Base-by-base conservation (phyloP, 2,888 invertebrate species). In the Drosophila mercatorum region DNA sequence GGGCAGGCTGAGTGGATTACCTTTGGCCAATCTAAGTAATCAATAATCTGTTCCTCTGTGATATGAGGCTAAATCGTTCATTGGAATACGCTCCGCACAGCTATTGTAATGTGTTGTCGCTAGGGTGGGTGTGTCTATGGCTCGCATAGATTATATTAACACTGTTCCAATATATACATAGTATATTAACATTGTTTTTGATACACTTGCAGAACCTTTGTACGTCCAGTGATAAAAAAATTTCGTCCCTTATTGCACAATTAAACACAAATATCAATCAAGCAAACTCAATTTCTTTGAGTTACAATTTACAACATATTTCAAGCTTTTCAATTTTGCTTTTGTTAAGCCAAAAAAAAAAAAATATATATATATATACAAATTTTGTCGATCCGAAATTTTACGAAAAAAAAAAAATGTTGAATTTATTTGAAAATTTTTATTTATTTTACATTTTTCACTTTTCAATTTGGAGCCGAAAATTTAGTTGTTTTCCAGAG, bases 401-500 rank as follows among this genome's bases (percentile, higher is more conserved):
- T n/a, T 5, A 14, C 22, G 52, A 22, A 38, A 26, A 36, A 17
- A 17, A 34, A n/a, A 38, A 26, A 12, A 6, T 22, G 31, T 2
- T 6, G 2, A 22, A 11, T 22, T 5, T 46, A 6, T 14, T 7
- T 12, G 26, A 1, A 5, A 26, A 46, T 46, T 46, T 46, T 26
- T 14, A 26, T 46, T 26, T 11, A 22, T 44, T 22, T 11, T 14
- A 26, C 14, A 14, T 46, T 3, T 46, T 46, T 22, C 14, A 60
- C 47, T n/a, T 52, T 7, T 1, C 0, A 57, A 46, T 69, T 75
- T 70, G 3, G 17, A 36, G n/a, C 41, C 70, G 43, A 74, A 61
- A 64, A 34, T n/a, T 26, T 14, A 17, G 44, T 12, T 73, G 62
- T 56, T 75, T 14, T 4, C 43, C 46, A 47, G 47, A 22, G 4